Base-by-base conservation (phyloP, 2,113 vertebrate genomes). In the Arvicanthis niloticus region DNA sequence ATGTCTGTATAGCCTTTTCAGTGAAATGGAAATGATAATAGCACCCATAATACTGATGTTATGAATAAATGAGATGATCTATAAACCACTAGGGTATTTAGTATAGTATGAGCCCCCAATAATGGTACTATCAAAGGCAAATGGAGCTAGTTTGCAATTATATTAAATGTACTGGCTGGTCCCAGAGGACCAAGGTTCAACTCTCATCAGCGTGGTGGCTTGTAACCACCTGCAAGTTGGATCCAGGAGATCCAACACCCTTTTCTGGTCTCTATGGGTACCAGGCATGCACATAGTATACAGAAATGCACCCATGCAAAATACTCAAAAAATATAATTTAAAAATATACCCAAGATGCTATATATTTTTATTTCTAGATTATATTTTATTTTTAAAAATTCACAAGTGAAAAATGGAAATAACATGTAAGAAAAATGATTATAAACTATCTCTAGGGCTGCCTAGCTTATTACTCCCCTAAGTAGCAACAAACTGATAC, bases 341-440 rank as follows among this genome's bases (percentile, higher is more conserved):
- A 5, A 16, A 58, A 81, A 26, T 3, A 60, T 60, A 40, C 80
- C 21, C 53, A 26, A 82, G 37, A 34, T 96, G 93, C 75, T 77
- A 92, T 82, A 68, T 31, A 80, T 84, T 91, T 97, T 85, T 92
- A 91, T 93, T 95, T 62, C 76, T 84, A 96, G 51, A 51, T 2
- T 1, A 73, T 96, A 75, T 72, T 90, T 81, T 22, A 73, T 58
- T 98, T 98, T 90, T 48, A 45, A 94, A 97, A 95, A 76, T 73
- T 93, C 16, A 75, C 34, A 94, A 86, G 5, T 95, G 87, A 97
- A 96, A 97, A 96, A 26, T 70, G 17, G 34, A 96, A 94, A 94
- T 7, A 77, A 94, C 86, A 87, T 73, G 53, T 85, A 65, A 67
- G 68, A 93, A 91, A 94, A 94, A 93, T 40, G 19, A 90, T 67